Conservation (phyloP, 2,113 vertebrate genomes). For the Brachirus orientalis region DNA sequence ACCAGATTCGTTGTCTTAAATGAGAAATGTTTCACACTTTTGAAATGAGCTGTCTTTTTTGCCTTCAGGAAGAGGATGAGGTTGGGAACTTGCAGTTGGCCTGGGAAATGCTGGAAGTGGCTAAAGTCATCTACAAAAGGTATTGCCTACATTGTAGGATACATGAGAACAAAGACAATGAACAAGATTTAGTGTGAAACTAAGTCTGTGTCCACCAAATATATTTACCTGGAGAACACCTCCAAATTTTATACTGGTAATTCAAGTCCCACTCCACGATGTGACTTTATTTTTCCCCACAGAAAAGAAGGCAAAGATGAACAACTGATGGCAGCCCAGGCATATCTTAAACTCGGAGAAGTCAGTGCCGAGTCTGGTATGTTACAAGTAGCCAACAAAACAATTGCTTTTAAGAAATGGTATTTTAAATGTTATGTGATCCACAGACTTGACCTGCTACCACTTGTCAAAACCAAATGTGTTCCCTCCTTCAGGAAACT, state of each 20-base stretch:
- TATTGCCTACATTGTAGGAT: constrained; percentile 48
- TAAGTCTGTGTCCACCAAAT: too few species aligned
- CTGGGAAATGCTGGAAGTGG: constrained; percentile 98
- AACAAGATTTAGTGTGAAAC: too few species aligned
- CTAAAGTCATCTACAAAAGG: constrained; percentile 97
- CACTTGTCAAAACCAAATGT: too few species aligned
- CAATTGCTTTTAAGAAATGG: not conserved
- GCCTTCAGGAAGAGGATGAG: constrained; percentile 91
- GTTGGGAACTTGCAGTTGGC: constrained; percentile 95
- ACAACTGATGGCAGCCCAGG: constrained; percentile 94
- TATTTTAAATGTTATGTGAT: too few species aligned
- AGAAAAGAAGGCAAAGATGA: constrained; percentile 91
- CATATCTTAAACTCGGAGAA: constrained; percentile 95
- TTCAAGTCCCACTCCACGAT: not conserved
- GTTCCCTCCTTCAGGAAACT: constrained; percentile 86
- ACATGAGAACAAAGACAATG: too few species aligned
- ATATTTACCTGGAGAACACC: not conserved
- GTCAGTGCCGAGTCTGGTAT: constrained; percentile 94
- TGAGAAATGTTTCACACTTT: not conserved
- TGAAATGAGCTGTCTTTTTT: accelerated
- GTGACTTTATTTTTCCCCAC: not conserved
- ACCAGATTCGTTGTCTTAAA: too few species aligned
- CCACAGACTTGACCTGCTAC: too few species aligned
- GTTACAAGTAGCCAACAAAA: not conserved
- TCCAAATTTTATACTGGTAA: not conserved